These are phyloP conservation scores for Crocallis elinguaria DNA, from an alignment of 2,888 invertebrate species.

Conservation along the genomic window DNA sequence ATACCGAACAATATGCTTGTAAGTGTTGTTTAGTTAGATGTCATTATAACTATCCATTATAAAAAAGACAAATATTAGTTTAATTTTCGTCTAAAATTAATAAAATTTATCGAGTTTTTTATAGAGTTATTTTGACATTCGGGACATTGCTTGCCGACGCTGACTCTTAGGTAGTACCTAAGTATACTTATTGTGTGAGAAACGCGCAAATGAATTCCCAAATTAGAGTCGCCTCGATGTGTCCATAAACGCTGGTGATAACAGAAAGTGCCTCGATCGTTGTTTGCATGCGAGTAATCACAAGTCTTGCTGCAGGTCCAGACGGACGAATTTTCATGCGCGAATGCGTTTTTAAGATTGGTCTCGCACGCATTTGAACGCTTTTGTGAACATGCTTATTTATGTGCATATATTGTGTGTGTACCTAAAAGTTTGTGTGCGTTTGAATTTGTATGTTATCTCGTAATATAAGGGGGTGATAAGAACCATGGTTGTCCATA, in stretches of 20 bases:
- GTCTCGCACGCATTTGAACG: too few species aligned
- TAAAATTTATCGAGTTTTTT: not conserved
- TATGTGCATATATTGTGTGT: too few species aligned
- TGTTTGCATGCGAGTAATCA: constrained; percentile 31
- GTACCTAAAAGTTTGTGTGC: too few species aligned
- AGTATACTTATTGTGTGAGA: constrained; percentile 14
- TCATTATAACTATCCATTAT: not conserved
- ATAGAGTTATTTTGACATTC: not conserved
- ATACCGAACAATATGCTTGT: constrained; percentile 12
- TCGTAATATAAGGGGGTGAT: too few species aligned
- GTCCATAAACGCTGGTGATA: constrained; percentile 47
- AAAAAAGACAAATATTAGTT: not conserved
- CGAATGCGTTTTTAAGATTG: not conserved
- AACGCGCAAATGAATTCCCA: constrained; percentile 28
- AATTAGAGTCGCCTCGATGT: constrained; percentile 40
- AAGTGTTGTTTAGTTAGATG: constrained; percentile 13
- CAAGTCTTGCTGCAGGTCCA: not conserved
- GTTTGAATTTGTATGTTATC: too few species aligned
- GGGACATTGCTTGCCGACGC: constrained; percentile 8
- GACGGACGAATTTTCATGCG: constrained; percentile 1
- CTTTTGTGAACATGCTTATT: too few species aligned
- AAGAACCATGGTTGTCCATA: too few species aligned
- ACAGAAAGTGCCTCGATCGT: constrained; percentile 51
- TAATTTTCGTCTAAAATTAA: not conserved
- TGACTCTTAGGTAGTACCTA: not conserved